These are phyloP conservation scores for Psilopsiagon aurifrons DNA, from an alignment of 2,113 vertebrate species.

Conservation along the genomic window DNA sequence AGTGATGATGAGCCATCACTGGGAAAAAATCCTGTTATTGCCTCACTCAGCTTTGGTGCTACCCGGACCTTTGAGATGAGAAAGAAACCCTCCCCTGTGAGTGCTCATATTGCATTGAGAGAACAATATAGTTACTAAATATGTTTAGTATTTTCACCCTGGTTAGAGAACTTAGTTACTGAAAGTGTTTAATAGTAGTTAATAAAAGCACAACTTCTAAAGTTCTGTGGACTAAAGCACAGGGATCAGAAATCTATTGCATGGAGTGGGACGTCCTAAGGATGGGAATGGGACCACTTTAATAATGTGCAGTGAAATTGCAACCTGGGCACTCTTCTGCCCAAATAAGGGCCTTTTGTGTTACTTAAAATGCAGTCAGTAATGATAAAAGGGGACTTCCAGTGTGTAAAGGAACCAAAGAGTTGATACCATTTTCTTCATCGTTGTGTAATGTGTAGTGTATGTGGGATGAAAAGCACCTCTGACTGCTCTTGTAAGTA, in stretches of 20 bases:
- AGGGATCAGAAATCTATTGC: rapidly evolving
- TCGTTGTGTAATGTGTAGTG: background rate
- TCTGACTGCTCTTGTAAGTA: background rate
- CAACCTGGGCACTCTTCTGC: background rate
- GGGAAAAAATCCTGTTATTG: constrained; percentile 84
- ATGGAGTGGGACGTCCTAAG: background rate
- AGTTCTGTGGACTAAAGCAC: background rate
- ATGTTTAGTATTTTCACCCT: background rate
- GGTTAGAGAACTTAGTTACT: background rate
- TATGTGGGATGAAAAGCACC: background rate
- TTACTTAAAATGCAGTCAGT: background rate
- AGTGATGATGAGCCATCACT: constrained; percentile 88
- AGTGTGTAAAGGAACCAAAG: background rate
- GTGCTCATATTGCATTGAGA: constrained; percentile 8
- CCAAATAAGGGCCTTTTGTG: background rate
- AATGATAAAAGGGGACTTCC: background rate
- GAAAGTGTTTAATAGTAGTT: background rate
- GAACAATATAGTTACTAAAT: background rate
- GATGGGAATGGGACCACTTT: background rate
- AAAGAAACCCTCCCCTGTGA: constrained; percentile 88
- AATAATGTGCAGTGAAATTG: background rate
- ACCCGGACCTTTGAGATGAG: constrained; percentile 91
- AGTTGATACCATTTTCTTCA: background rate
- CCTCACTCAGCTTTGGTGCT: constrained; percentile 91
- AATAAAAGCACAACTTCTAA: background rate